These are phyloP conservation scores for Nyctereutes procyonoides DNA, from an alignment of 2,113 vertebrate genomes.

Conservation along the genomic window DNA sequence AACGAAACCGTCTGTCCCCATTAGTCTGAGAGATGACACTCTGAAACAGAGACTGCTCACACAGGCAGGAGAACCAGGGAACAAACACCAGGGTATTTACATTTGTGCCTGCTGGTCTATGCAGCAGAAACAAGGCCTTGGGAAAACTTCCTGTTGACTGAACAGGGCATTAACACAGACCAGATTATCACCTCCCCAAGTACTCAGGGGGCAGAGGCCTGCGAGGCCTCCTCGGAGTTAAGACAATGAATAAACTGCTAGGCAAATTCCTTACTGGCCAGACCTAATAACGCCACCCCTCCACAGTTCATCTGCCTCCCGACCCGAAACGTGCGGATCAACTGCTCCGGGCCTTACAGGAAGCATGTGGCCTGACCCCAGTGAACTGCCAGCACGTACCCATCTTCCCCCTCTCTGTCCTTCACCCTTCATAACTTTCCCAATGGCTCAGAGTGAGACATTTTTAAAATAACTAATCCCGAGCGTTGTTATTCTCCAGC, in stretches of 20 bases:
- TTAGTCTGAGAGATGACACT: neutral
- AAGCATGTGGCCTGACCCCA: neutral
- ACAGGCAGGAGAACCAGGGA: neutral
- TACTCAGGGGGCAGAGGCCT: neutral
- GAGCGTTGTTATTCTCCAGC: neutral
- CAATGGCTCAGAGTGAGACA: neutral
- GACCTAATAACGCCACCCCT: neutral
- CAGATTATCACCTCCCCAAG: neutral
- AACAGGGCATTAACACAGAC: neutral
- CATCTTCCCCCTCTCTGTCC: neutral
- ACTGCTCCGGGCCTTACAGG: neutral
- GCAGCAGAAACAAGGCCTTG: neutral
- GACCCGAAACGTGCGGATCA: neutral
- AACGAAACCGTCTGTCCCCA: neutral
- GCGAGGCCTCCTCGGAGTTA: neutral
- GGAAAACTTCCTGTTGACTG: neutral
- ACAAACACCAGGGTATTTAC: neutral
- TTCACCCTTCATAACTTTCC: neutral
- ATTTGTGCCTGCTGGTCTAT: neutral
- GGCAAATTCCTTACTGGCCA: neutral
- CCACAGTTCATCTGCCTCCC: neutral
- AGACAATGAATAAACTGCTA: neutral
- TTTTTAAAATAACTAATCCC: constrained; percentile 39
- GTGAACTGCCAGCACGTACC: neutral
- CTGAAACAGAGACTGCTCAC: neutral